Conservation (phyloP, 2,888 invertebrate genomes). For the Lasioglossum vierecki region DNA sequence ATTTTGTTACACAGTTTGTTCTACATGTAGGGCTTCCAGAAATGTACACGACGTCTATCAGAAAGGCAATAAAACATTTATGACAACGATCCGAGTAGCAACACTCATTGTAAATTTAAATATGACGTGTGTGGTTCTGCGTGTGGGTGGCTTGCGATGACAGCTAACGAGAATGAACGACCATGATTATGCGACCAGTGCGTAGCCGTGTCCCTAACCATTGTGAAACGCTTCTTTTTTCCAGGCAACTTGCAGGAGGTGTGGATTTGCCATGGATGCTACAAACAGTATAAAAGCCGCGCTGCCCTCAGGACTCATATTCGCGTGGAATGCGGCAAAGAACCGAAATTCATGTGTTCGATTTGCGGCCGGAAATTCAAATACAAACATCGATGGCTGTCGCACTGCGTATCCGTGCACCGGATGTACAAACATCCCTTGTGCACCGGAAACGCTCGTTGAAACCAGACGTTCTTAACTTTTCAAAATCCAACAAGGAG, state of each 20-base stretch:
- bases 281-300: conserved; percentile 78
- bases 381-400: conserved; percentile 77
- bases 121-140: background rate
- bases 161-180: background rate
- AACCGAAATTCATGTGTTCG: conserved; percentile 78
- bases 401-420: conserved; percentile 72
- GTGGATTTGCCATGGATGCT: conserved; percentile 77
- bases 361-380: conserved; percentile 78
- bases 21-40: conserved; percentile 33
- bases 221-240: conserved; percentile 61
- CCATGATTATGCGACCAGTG: background rate
- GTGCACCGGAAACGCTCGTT: background rate
- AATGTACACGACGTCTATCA: conserved; percentile 40
- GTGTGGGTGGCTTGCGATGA: background rate
- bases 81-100: conserved; percentile 15
- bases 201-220: conserved; percentile 15
- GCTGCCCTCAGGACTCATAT: conserved; percentile 79
- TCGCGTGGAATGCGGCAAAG: conserved; percentile 81
- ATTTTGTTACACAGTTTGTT: conserved; percentile 33
- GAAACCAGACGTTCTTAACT: background rate
- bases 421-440: conserved; percentile 51
- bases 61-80: conserved; percentile 55
- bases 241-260: conserved; percentile 65
- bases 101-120: too few species aligned
- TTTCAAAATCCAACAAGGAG: too few species aligned